A percentile compares a stretch with the other conserved stretches of the same genome.
phyloP scores from a whole-genome alignment of 2,797 vertebrate genomes.

The Bradypodion pumilum region DNA sequence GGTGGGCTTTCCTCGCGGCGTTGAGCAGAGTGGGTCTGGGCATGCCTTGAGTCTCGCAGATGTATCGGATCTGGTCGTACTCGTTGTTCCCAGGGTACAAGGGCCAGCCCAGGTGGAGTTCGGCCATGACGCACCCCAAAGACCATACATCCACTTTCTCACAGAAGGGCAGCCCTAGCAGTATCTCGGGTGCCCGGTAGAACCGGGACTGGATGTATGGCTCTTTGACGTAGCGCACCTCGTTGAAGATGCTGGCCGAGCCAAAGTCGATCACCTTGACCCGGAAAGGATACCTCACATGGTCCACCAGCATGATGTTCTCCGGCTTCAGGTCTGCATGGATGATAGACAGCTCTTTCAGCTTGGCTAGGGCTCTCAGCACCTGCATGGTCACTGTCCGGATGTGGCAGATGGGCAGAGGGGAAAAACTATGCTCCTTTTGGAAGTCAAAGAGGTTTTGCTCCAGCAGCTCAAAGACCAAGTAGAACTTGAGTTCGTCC shows the following conservation, averaged over 20 bases:
- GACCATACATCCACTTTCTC: conserved; percentile 83
- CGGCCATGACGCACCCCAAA: conserved; percentile 76
- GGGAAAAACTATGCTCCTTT: conserved; percentile 73
- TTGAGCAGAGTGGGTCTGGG: conserved; percentile 71
- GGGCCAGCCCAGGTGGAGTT: conserved; percentile 79
- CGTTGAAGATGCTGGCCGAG: conserved; percentile 73
- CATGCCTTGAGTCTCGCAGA: conserved; percentile 78
- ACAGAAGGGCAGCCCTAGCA: conserved; percentile 78
- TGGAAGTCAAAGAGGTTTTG: conserved; percentile 79
- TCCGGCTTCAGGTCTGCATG: conserved; percentile 79
- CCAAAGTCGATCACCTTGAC: conserved; percentile 82
- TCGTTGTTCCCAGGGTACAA: conserved; percentile 76
- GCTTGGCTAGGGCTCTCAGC: conserved; percentile 71
- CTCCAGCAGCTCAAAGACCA: conserved; percentile 81
- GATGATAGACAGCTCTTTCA: conserved; percentile 79
- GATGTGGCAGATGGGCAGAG: conserved; percentile 73
- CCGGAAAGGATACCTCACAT: conserved; percentile 73
- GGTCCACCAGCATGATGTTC: conserved; percentile 83
- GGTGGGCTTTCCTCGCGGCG: conserved; percentile 66
- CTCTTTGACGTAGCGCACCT: conserved; percentile 69
- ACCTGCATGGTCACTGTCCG: conserved; percentile 75
- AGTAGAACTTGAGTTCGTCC: conserved; percentile 66
- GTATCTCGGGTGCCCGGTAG: conserved; percentile 78
- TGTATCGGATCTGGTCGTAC: conserved; percentile 77
- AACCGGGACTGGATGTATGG: conserved; percentile 82